These are phyloP conservation scores for Tangara arthus DNA, from an alignment of 2,797 vertebrate genomes.

Conservation along the genomic window DNA sequence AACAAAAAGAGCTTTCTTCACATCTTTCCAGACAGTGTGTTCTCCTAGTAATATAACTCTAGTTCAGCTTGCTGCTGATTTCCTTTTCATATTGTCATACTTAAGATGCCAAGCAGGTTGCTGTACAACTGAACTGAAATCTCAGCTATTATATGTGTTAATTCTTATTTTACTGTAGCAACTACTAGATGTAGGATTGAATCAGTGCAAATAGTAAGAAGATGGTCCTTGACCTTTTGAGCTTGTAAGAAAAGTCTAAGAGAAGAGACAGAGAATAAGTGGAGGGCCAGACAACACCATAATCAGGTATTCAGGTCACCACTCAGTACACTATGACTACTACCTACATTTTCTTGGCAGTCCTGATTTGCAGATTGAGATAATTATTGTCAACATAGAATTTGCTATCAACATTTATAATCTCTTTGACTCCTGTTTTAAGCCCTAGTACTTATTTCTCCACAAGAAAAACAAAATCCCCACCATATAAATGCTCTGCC, in stretches of 20 bases:
- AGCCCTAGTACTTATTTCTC: background rate
- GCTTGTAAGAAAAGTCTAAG: background rate
- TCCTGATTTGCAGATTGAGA: background rate
- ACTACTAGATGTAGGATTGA: background rate
- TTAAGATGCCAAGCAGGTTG: background rate
- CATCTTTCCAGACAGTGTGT: background rate
- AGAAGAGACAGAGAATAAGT: background rate
- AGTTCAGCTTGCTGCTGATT: background rate
- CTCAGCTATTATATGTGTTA: background rate
- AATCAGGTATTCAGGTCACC: background rate
- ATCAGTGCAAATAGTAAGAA: background rate
- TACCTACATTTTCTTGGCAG: background rate
- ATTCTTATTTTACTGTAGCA: background rate
- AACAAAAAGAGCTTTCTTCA: background rate
- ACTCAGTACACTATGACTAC: background rate
- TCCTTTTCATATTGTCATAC: background rate
- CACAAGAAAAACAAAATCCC: background rate
- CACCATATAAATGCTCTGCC: background rate
- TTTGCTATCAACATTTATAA: background rate
- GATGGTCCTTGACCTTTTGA: background rate
- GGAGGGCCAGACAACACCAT: background rate
- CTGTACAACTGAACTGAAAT: background rate
- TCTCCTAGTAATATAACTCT: background rate
- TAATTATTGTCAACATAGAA: background rate
- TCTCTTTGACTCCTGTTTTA: background rate